phyloP scores from a whole-genome alignment of 2,113 vertebrate genomes.

The Paramisgurnus dabryanus region DNA sequence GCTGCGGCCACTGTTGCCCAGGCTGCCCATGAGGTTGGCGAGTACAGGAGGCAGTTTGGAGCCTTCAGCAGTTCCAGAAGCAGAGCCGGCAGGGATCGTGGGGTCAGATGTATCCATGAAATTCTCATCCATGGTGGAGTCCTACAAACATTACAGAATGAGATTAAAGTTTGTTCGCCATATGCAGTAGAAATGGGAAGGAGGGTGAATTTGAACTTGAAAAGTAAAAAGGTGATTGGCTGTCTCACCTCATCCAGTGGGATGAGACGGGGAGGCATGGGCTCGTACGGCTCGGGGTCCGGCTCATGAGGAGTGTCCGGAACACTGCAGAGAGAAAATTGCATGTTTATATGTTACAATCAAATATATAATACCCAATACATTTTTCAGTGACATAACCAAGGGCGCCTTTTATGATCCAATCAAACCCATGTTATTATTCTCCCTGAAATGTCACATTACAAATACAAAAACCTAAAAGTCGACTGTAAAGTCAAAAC shows the following conservation, averaged over 20 bases:
- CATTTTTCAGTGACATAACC: too few species aligned
- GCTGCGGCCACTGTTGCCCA: constrained; percentile 72
- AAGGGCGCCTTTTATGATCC: too few species aligned
- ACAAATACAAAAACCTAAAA: too few species aligned
- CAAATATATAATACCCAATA: too few species aligned
- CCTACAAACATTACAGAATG: constrained; percentile 67
- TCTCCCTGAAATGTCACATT: too few species aligned
- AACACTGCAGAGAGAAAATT: constrained; percentile 56
- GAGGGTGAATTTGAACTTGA: background rate
- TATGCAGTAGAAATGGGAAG: background rate
- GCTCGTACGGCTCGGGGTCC: constrained; percentile 88
- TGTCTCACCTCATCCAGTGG: constrained; percentile 85
- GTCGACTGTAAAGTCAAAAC: too few species aligned
- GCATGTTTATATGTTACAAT: background rate
- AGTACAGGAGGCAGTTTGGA: constrained; percentile 90
- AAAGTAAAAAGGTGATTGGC: background rate
- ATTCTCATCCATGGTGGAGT: constrained; percentile 81
- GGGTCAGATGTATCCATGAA: constrained; percentile 80
- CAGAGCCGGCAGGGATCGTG: constrained; percentile 58
- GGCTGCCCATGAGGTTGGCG: constrained; percentile 82
- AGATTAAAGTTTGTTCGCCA: background rate
- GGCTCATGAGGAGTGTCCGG: constrained; percentile 86
- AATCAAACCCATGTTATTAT: too few species aligned
- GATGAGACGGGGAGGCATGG: constrained; percentile 86
- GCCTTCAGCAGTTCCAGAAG: constrained; percentile 62